Evolutionary conservation across 2,113 vertebrate species (phyloP).

Genomic region (Leucopternis melanops): DNA sequence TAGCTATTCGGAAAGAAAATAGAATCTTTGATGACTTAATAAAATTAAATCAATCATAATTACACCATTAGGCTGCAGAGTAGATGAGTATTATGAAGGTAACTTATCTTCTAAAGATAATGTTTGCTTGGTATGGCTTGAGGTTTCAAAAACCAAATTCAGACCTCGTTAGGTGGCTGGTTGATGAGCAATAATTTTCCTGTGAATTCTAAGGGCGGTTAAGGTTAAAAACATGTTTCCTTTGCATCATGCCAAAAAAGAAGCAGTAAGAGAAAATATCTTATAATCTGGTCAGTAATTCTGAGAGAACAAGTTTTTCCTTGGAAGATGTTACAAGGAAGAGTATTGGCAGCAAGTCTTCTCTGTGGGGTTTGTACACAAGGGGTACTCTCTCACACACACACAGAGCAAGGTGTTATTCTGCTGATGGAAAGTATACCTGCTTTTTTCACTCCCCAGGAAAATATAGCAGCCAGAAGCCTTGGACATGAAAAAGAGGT

Average conservation of each 20-base stretch:
- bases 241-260: not conserved
- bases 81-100: not conserved
- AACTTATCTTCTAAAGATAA: not conserved
- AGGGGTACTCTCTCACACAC: not conserved
- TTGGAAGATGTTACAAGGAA: not conserved
- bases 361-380: not conserved
- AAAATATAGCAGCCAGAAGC: not conserved
- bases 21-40: constrained; percentile 10
- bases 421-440: not conserved
- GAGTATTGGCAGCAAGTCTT: not conserved
- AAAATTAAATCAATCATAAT: constrained; percentile 35
- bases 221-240: not conserved
- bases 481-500: not conserved
- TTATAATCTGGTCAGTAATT: not conserved
- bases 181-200: not conserved
- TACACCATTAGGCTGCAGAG: not conserved
- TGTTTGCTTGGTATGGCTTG: not conserved
- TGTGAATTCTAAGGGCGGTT: not conserved
- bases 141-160: not conserved
- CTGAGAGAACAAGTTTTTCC: not conserved
- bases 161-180: not conserved
- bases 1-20: constrained; percentile 12
- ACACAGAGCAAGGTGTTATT: not conserved
- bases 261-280: not conserved
- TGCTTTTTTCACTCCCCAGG: not conserved